Base-by-base conservation (phyloP, 1,140 invertebrate genomes). In the Drosophila watanabei region DNA sequence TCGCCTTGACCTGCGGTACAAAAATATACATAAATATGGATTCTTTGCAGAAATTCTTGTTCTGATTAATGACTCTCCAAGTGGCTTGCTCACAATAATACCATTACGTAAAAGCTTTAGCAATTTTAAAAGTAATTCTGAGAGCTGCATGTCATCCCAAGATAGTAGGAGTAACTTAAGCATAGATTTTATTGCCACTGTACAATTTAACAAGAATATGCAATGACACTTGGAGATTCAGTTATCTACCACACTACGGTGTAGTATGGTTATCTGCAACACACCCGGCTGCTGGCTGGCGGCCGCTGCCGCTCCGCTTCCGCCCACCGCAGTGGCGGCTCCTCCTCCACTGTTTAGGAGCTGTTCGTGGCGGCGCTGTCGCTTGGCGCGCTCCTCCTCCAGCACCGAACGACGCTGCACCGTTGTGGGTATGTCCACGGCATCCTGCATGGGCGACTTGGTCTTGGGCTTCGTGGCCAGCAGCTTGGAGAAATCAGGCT, bases 381-480 rank as follows among this genome's bases (percentile, higher is more conserved):
- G 80, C 68, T 92, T 93, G 60, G 91, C 76, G 0, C 90, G 86
- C 56, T 93, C 92, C 54, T 93, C 92, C 32, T 93, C 92, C 48
- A 93, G 65, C 28, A 93, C 86, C 1, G 92, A 93, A 8, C 92
- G 92, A 13, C 92, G 77, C 37, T 92, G 92, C 7, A 88, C 85
- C 0, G 79, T 81, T 37, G 80, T 80, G 16, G 90, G 89, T 45
- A 91, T 59, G 61, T 93, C 92, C 32, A 90, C 90, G 8, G 88
- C 75, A 80, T 93, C 92, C 65, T 92, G 82, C 72, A 92, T 92
- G 35, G 92, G 92, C 13, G 92, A 93, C 73, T 93, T 93, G 13
- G 92, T 70, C 68, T 93, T 93, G 58, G 90, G 82, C 56, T 93
- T 91, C 4, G 80, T 84, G 28, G 93, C 92, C 49, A 93, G 62